Evolutionary conservation across 2,113 vertebrate species (phyloP).

Genomic region (Paradoxurus hermaphroditus): DNA sequence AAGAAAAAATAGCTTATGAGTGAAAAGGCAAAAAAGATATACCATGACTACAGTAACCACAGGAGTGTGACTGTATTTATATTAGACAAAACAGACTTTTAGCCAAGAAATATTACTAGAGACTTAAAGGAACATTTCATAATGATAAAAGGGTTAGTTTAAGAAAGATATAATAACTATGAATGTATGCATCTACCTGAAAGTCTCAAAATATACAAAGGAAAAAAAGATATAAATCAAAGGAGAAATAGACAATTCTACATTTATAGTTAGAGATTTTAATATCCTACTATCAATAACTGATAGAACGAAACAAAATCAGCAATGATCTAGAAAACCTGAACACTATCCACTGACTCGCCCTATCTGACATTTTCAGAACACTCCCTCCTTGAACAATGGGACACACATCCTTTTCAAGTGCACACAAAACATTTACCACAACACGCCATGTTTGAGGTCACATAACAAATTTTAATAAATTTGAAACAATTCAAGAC

Average conservation of each 20-base stretch:
- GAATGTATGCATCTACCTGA: not conserved
- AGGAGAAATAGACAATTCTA: not conserved
- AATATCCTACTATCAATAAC: not conserved
- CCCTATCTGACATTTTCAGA: not conserved
- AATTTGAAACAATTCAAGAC: not conserved
- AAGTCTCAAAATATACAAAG: not conserved
- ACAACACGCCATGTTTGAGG: too few species aligned
- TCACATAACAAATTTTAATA: not conserved
- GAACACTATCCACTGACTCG: not conserved
- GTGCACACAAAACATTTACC: not conserved
- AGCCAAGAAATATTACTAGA: not conserved
- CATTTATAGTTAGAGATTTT: not conserved
- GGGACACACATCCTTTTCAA: not conserved
- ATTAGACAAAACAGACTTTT: not conserved
- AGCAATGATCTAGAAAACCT: not conserved
- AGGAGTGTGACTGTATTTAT: not conserved
- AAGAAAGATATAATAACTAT: not conserved
- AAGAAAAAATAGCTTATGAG: not conserved
- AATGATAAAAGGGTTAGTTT: not conserved
- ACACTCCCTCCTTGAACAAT: not conserved
- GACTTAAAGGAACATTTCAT: not conserved
- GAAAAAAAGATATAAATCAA: not conserved
- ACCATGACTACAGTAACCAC: not conserved
- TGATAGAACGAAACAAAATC: not conserved
- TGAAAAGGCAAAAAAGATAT: not conserved